phyloP scores from a whole-genome alignment of 2,888 invertebrate genomes.

The Beris chalybata region DNA sequence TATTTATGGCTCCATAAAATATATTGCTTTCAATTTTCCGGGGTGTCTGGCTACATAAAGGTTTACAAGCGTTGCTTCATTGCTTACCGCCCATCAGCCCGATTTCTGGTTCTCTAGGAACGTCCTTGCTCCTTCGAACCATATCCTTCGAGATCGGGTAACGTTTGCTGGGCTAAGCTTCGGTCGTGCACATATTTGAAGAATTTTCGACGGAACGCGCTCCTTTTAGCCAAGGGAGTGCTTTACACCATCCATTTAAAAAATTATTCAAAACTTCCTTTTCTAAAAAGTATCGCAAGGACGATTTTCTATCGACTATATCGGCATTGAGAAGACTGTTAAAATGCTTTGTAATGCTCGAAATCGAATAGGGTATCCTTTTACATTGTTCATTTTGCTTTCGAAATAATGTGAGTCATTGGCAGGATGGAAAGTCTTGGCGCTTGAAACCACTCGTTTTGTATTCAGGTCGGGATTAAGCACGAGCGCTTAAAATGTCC shows the following conservation, averaged over 20 bases:
- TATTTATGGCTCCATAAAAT: conserved; percentile 39
- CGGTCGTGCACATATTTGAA: too few relatives aligned
- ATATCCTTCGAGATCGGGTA: too few relatives aligned
- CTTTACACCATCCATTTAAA: too few relatives aligned
- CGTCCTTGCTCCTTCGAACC: too few relatives aligned
- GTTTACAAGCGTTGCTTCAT: conserved; percentile 34
- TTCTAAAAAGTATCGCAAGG: too few relatives aligned
- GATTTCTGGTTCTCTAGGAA: too few relatives aligned
- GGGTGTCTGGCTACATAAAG: conserved; percentile 35
- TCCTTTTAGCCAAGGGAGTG: too few relatives aligned
- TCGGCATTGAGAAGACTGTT: background rate
- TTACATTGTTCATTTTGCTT: conserved; percentile 7
- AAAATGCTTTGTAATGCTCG: conserved; percentile 22
- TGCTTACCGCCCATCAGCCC: conserved; percentile 11
- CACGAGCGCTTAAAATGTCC: conserved; percentile 3
- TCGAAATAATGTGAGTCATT: conserved; percentile 13
- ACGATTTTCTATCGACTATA: too few relatives aligned
- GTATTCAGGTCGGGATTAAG: conserved; percentile 15
- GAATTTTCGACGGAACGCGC: too few relatives aligned
- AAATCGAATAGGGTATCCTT: conserved; percentile 7
- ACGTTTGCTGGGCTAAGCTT: too few relatives aligned
- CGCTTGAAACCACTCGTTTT: background rate
- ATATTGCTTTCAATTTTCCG: conserved; percentile 39
- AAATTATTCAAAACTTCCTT: too few relatives aligned
- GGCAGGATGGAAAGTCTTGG: too few relatives aligned